Evolutionary conservation across 2,113 vertebrate species (phyloP).

Genomic region (Ailurus styani): DNA sequence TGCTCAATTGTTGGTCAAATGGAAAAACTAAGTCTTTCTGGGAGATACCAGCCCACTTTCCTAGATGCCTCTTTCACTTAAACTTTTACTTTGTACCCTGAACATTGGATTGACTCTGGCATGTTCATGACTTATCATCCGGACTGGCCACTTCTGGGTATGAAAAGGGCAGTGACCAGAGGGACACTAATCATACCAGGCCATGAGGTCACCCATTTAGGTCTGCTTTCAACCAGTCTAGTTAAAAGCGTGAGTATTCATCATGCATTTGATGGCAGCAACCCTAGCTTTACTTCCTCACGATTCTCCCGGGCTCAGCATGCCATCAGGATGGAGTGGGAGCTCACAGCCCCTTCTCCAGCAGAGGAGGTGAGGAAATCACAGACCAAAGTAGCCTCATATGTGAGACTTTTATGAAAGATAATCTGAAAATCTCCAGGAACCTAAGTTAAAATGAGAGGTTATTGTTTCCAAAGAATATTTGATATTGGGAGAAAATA

Average conservation of each 20-base stretch:
- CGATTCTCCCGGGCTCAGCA: accelerated
- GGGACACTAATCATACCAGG: neutral
- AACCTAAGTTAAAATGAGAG: neutral
- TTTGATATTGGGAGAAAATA: neutral
- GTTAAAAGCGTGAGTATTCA: neutral
- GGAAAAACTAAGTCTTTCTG: neutral
- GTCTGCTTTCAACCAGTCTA: neutral
- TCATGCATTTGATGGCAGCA: neutral
- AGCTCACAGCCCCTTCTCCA: neutral
- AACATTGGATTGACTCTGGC: neutral
- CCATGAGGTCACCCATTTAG: neutral
- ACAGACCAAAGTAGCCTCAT: neutral
- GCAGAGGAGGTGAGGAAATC: neutral
- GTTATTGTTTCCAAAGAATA: neutral
- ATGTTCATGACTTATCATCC: neutral
- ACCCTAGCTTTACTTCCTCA: neutral
- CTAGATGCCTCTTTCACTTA: neutral
- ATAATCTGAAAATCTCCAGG: neutral
- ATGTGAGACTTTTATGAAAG: neutral
- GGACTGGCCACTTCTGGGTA: neutral
- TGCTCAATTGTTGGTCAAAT: neutral
- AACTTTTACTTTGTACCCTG: neutral
- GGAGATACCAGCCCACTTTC: neutral
- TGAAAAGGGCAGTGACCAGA: neutral
- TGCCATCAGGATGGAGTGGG: neutral